Conservation (phyloP, 2,888 invertebrate genomes). For the Amblyjoppa fuscipennis region DNA sequence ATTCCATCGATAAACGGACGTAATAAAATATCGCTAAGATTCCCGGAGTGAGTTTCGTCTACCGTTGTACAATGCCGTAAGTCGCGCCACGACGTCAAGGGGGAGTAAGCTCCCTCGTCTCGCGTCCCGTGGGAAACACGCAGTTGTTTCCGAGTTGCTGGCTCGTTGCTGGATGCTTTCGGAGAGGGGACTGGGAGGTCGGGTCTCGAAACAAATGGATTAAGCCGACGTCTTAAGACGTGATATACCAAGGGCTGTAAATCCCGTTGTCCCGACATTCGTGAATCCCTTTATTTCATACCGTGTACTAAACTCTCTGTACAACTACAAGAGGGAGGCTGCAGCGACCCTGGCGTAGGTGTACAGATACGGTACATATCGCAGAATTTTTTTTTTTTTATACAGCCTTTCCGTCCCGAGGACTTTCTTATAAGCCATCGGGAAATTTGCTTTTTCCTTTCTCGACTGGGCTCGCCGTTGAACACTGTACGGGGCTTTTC, state of each 20-base stretch:
- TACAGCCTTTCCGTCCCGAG: not conserved
- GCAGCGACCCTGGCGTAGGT: not conserved
- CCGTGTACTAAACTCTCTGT: not conserved
- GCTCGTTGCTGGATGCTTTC: conserved; percentile 28
- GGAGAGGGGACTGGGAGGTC: conserved; percentile 4
- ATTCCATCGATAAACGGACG: conserved; percentile 35
- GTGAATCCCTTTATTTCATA: conserved; percentile 59
- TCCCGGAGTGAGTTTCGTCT: conserved; percentile 6
- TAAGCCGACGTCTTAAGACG: conserved; percentile 66
- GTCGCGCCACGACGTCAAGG: conserved; percentile 44
- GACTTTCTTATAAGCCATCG: not conserved
- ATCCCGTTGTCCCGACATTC: conserved; percentile 61
- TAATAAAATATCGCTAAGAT: conserved; percentile 23
- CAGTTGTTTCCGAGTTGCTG: conserved; percentile 61
- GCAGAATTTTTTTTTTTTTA: not conserved
- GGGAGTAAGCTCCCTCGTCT: conserved; percentile 38
- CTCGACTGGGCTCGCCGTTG: not conserved
- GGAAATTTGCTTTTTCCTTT: not conserved
- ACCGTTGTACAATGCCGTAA: not conserved
- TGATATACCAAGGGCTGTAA: conserved; percentile 63
- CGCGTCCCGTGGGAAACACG: conserved; percentile 62
- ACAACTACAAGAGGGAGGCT: not conserved
- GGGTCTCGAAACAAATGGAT: conserved; percentile 65
- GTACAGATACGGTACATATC: not conserved
- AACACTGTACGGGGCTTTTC: not conserved